Evolutionary conservation across 2,797 vertebrate genomes (phyloP), one percentile per base, ranked within the genome.

Genomic region (Gambusia yucatana): DNA sequence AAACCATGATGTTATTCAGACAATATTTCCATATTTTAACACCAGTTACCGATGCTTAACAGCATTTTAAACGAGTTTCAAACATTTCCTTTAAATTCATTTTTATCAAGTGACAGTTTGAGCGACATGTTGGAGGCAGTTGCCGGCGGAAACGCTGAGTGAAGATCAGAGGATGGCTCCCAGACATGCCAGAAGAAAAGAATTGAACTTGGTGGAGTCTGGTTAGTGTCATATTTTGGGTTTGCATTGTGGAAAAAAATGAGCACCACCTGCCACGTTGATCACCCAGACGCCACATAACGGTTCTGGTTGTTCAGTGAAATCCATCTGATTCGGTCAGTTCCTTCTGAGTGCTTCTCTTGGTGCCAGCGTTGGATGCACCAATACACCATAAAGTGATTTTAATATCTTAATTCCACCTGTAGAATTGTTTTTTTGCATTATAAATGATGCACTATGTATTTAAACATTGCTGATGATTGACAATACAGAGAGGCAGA

Each of bases 401-500:
- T 36, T 36, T 33, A 63, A 8, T 30, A 20, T 36, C 33, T 36
- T 36, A 20, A 36, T 63, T 20, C 16, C 33, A 20, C 16, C 61
- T 36, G 16, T 17, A 20, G 33, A 22, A 17, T 36, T 39, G 17
- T 10, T 63, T 63, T 17, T 61, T 63, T 63, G 61, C 61, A 36
- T 63, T 36, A 20, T 20, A 63, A 36, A 36, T 6, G 17, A 63
- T 63, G 7, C 16, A 20, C 16, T 36, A 8, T 63, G 17, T 36
- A 63, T 63, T 33, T 17, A 36, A 63, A 33, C 5, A 33, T 76
- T 61, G 75, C 77, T 33, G 61, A 79, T 55, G 63, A 81, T 70
- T 67, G 72, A 76, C 77, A 73, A 30, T 20, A 48, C 70, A 73
- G 78, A 81, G 72, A 33, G 73, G 48, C 84, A 55, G 67, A 75